These are phyloP conservation scores for Pygoscelis adeliae DNA, from an alignment of 2,113 vertebrate genomes.

Conservation along the genomic window DNA sequence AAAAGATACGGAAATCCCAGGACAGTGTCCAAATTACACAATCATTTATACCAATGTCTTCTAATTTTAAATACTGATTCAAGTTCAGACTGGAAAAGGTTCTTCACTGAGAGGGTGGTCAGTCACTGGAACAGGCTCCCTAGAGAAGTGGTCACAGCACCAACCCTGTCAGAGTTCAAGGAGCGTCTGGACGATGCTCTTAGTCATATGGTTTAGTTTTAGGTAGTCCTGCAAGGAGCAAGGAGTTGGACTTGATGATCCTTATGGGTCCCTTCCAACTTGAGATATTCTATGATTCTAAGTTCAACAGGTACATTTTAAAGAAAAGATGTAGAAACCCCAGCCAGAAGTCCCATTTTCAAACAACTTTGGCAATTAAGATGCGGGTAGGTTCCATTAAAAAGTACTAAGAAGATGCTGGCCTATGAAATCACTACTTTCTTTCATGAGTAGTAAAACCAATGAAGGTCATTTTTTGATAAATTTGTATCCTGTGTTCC, in stretches of 20 bases:
- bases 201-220: background rate
- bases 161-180: background rate
- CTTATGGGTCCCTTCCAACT: background rate
- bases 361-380: background rate
- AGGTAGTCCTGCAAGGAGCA: background rate
- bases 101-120: background rate
- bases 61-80: background rate
- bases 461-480: background rate
- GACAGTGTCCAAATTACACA: background rate
- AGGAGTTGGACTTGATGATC: background rate
- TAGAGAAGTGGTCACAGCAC: background rate
- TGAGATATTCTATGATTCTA: background rate
- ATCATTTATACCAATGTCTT: background rate
- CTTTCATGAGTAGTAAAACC: background rate
- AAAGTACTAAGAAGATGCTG: background rate
- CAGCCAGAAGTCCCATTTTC: background rate
- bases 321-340: background rate
- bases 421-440: background rate
- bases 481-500: background rate
- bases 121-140: background rate
- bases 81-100: background rate
- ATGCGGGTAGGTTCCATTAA: background rate
- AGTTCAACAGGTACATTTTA: background rate
- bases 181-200: background rate
- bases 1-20: background rate